Base-by-base conservation (phyloP, 2,888 invertebrate genomes). In the Micoletzkya japonica region DNA sequence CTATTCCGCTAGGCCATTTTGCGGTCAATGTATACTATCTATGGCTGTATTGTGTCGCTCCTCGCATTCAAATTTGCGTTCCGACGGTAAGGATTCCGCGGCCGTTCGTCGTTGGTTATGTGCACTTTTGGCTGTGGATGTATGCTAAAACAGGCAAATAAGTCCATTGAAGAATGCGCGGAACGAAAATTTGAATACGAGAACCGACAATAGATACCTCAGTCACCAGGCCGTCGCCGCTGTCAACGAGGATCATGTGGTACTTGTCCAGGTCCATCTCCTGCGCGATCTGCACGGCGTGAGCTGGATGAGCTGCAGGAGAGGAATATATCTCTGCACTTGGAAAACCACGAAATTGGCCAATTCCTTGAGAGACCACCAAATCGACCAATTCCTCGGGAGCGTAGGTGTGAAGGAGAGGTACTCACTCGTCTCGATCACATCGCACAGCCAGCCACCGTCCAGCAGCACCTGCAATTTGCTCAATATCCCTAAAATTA, bases 251-350 rank as follows among this genome's bases (percentile, higher is more conserved):
- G 76, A 93, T 89, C 0, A 91, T 92, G 74, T 91, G 90, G 91
- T 92, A 93, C 71, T 90, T 89, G 81, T 90, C 90, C 72, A 93
- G 89, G 86, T 92, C 91, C 76, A 90, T 89, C 7, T 68, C 56
- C 34, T 70, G 60, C 85, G 92, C 91, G 79, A 93, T 91, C 66
- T 83, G 78, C 17, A 91, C 89, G 0, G 94, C 95, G 86, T 92
- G 93, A 85, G 92, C 91, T 59, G 92, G 88, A 28, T 69, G 60
- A 52, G 77, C 81, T 78, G 70, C 4, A 36, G 49, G 14, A 26
- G 56, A 24, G 7, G 7, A 26, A 17, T 10, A 54, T 28, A 54
- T 26, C 7, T 26, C 10, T 7, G 10, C 14, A 24, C 7, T 54
- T 54, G 10, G 44, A 61, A 4, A 2, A 2, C 30, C 28, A 2